These are phyloP conservation scores for Bos indicus DNA, from an alignment of 2,113 vertebrate species.

Conservation along the genomic window DNA sequence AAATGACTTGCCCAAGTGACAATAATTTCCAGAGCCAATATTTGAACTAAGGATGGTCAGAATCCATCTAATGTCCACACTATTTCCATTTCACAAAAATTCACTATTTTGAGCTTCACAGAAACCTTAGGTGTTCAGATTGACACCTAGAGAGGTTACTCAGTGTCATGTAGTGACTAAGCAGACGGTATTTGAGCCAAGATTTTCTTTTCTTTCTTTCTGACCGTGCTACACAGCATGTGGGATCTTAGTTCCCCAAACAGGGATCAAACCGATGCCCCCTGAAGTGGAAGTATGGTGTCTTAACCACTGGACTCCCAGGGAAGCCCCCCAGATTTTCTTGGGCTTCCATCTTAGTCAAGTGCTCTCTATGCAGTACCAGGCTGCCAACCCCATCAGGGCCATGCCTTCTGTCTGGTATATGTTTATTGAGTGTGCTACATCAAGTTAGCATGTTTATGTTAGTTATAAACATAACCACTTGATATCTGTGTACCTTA, in stretches of 20 bases:
- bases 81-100: slow-evolving; percentile 21
- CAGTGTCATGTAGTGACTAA: background rate
- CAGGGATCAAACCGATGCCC: background rate
- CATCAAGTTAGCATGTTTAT: background rate
- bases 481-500: background rate
- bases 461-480: background rate
- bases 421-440: background rate
- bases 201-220: background rate
- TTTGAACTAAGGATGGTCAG: slow-evolving; percentile 13
- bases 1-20: background rate
- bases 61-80: background rate
- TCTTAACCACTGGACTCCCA: background rate
- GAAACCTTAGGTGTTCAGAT: background rate
- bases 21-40: background rate
- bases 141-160: background rate
- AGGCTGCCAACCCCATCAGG: background rate
- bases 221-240: background rate
- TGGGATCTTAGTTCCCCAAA: background rate
- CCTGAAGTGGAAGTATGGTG: background rate
- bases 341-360: background rate
- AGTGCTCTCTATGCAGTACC: background rate
- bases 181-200: background rate
- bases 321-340: background rate
- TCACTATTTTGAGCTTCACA: background rate
- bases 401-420: background rate